A percentile compares a stretch with the other conserved stretches of the same genome.
These are phyloP conservation scores for Cartodere bifasciata DNA, from an alignment of 2,888 invertebrate genomes.

Conservation along the genomic window DNA sequence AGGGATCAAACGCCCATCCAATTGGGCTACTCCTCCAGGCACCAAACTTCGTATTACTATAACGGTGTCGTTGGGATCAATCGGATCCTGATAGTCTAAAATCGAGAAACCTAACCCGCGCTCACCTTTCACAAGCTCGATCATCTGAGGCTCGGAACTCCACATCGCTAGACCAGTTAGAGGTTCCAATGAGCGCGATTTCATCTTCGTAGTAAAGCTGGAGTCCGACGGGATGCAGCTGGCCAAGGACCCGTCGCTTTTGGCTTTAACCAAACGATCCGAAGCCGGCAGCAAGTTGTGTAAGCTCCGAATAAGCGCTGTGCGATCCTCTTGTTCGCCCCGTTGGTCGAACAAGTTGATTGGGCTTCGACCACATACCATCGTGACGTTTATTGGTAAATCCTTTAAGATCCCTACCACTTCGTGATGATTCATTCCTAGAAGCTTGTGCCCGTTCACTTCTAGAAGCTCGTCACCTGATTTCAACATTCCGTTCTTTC, in stretches of 20 bases:
- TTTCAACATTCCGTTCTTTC: slow-evolving; percentile 73
- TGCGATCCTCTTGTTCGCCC: slow-evolving; percentile 22
- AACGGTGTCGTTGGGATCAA: slow-evolving; percentile 91
- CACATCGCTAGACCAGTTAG: slow-evolving; percentile 96
- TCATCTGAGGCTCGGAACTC: slow-evolving; percentile 93
- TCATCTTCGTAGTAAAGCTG: slow-evolving; percentile 49
- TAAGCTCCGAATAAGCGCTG: slow-evolving; percentile 40
- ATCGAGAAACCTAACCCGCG: slow-evolving; percentile 97
- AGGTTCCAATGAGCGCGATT: slow-evolving; percentile 92
- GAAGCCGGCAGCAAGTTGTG: slow-evolving; percentile 52
- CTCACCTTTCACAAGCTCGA: slow-evolving; percentile 92
- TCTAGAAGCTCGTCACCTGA: slow-evolving; percentile 93
- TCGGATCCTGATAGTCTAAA: slow-evolving; percentile 89
- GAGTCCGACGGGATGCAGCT: slow-evolving; percentile 47
- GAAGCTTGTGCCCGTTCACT: slow-evolving; percentile 79
- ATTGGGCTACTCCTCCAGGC: slow-evolving; percentile 95
- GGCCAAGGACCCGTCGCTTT: slow-evolving; percentile 79
- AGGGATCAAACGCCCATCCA: slow-evolving; percentile 94
- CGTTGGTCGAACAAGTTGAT: slow-evolving; percentile 28
- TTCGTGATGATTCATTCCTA: slow-evolving; percentile 89
- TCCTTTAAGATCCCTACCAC: slow-evolving; percentile 90
- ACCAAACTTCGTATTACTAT: slow-evolving; percentile 97
- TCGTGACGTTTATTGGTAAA: slow-evolving; percentile 75
- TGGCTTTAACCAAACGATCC: slow-evolving; percentile 73
- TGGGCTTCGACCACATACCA: slow-evolving; percentile 69